A percentile compares a stretch with the other conserved stretches of the same genome.
Conservation (phyloP, 2,797 vertebrate species). For the Muscicapa comitata region DNA sequence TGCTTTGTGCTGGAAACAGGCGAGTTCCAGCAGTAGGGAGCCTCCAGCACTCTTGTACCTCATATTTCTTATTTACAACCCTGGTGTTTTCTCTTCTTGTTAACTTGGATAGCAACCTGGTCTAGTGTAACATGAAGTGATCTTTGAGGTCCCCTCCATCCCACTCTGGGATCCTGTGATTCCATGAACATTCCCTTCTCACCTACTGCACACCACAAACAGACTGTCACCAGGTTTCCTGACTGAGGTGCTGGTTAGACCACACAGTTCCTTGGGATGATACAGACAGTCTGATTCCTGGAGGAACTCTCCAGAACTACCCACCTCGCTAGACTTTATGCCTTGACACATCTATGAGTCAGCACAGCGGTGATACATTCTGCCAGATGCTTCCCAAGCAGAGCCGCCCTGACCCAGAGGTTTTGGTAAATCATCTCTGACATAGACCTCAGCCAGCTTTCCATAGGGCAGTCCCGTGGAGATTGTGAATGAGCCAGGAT, state of each 20-base stretch:
- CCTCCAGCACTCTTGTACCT: neutral
- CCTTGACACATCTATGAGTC: conserved; percentile 52
- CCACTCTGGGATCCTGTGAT: neutral
- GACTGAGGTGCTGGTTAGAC: neutral
- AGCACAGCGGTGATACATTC: neutral
- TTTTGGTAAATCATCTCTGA: conserved; percentile 42
- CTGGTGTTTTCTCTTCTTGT: neutral
- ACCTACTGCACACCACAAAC: neutral
- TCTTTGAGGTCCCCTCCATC: neutral
- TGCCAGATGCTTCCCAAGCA: conserved; percentile 3
- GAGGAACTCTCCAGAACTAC: neutral
- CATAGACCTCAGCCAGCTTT: neutral
- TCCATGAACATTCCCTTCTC: neutral
- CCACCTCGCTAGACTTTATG: neutral
- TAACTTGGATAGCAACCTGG: neutral
- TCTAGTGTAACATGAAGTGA: accelerated
- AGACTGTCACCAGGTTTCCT: neutral
- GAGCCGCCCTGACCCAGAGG: neutral
- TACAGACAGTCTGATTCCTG: neutral
- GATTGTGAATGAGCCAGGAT: neutral
- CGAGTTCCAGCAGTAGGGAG: neutral
- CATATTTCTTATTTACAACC: neutral
- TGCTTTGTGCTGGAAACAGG: neutral
- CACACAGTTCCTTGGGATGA: neutral
- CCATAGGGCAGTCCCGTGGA: accelerated